Percentiles rank a stretch among this genome's conserved stretches.
Evolutionary conservation across 1,140 invertebrate genomes (phyloP).

Genomic region (Globodera rostochiensis): DNA sequence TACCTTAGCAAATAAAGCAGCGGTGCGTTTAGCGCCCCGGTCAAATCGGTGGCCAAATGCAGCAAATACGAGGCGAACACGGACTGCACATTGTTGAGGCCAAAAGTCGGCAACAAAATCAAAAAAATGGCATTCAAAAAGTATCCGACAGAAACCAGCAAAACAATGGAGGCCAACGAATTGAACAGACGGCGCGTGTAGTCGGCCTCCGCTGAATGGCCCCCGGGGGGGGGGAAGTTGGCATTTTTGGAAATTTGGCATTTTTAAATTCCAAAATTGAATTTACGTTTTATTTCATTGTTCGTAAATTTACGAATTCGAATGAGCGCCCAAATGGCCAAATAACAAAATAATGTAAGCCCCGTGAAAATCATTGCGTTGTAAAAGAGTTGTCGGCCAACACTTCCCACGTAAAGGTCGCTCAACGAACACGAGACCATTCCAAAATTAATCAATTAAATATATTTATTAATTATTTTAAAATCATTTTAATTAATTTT

Average conservation of each 20-base stretch:
- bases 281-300: not conserved
- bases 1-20: not conserved
- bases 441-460: not conserved
- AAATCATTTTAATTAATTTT: not conserved
- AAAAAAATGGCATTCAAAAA: not conserved
- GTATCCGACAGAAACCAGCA: not conserved
- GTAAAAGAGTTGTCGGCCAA: not conserved
- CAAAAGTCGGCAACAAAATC: not conserved
- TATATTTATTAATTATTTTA: not conserved
- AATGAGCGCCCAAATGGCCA: not conserved
- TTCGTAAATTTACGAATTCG: not conserved
- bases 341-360: not conserved
- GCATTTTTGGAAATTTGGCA: too few species aligned
- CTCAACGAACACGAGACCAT: not conserved
- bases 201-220: not conserved
- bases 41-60: not conserved
- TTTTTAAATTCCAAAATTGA: too few species aligned
- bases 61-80: not conserved
- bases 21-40: not conserved
- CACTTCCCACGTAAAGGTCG: not conserved
- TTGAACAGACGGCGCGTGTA: slow-evolving; percentile 6
- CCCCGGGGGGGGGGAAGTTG: too few species aligned
- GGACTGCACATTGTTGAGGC: not conserved
- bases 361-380: not conserved
- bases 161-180: not conserved